phyloP scores from a whole-genome alignment of 2,113 vertebrate genomes.

The Cygnus atratus region DNA sequence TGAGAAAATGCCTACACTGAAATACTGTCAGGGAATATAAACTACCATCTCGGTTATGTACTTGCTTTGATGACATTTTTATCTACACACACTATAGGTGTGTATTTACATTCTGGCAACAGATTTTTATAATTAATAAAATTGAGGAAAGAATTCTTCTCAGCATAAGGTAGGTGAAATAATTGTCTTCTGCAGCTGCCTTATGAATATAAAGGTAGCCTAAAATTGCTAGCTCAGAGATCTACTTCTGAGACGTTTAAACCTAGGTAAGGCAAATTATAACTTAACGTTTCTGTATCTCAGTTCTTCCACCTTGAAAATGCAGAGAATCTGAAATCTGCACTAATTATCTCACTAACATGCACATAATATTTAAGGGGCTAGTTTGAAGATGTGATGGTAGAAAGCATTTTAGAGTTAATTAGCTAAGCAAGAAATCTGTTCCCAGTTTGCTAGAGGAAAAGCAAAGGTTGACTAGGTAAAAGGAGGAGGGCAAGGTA shows the following conservation, averaged over 20 bases:
- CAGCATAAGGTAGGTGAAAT: background rate
- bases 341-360: background rate
- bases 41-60: background rate
- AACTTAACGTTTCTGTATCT: background rate
- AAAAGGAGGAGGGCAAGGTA: background rate
- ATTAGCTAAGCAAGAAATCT: background rate
- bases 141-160: background rate
- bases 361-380: background rate
- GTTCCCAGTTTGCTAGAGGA: background rate
- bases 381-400: background rate
- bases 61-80: background rate
- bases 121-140: background rate
- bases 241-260: background rate
- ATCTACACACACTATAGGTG: background rate
- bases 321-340: background rate
- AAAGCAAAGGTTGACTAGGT: background rate
- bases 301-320: background rate
- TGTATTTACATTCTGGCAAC: background rate
- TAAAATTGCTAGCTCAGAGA: background rate
- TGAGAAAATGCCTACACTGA: background rate
- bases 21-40: background rate
- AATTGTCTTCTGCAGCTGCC: background rate
- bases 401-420: background rate
- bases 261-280: background rate
- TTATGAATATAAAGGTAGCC: background rate